Conservation (phyloP, 2,797 vertebrate genomes). For the Todus mexicanus region DNA sequence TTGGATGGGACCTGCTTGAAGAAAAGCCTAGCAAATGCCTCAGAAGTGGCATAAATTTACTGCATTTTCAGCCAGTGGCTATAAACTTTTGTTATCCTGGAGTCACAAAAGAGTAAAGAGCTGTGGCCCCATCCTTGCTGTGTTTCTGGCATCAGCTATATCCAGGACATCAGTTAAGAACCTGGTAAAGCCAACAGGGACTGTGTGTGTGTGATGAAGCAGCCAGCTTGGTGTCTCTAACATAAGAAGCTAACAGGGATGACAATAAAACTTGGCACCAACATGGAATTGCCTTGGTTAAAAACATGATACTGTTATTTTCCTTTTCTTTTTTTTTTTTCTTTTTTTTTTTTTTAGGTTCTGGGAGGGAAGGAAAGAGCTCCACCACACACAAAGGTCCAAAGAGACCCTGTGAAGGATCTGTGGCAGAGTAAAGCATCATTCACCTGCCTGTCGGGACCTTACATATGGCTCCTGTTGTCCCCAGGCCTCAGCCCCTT, state of each 20-base stretch:
- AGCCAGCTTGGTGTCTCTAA: not conserved
- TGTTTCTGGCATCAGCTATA: not conserved
- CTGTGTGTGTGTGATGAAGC: not conserved
- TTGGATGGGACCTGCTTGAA: not conserved
- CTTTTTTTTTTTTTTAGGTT: not conserved
- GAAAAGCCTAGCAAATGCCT: not conserved
- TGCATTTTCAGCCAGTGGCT: not conserved
- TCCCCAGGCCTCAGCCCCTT: not conserved
- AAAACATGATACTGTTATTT: not conserved
- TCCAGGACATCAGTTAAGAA: not conserved
- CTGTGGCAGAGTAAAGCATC: not conserved
- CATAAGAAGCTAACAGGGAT: not conserved
- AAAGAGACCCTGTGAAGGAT: not conserved
- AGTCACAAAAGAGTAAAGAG: not conserved
- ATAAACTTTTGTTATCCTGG: not conserved
- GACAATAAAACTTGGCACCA: not conserved
- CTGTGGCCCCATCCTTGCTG: not conserved
- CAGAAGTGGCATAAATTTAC: not conserved
- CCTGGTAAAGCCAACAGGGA: not conserved
- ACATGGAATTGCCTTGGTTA: not conserved
- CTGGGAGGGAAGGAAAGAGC: not conserved
- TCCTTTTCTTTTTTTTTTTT: not conserved
- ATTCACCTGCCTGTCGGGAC: not conserved
- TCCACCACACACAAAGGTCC: not conserved
- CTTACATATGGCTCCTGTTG: rapidly evolving